A percentile compares a stretch with the other conserved stretches of the same genome.
These are phyloP conservation scores for Diplazon laetatorius DNA, from an alignment of 2,888 invertebrate species.

Conservation along the genomic window DNA sequence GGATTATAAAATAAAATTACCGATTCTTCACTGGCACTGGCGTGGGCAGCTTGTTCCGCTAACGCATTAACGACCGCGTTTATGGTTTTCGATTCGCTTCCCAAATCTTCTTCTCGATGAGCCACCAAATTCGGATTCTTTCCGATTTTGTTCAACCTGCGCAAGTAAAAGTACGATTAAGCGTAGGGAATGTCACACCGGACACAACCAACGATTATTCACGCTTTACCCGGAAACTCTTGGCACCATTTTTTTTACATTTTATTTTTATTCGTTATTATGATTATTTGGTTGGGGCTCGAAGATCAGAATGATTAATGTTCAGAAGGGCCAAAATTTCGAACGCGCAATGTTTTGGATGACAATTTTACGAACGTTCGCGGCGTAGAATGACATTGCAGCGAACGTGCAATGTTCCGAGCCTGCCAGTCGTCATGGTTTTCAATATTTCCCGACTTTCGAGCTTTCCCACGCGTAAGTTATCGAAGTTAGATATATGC, in stretches of 20 bases:
- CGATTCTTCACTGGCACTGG: slow-evolving; percentile 90
- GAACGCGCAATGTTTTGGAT: no score
- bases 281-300: no score
- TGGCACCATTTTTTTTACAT: slow-evolving; percentile 45
- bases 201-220: slow-evolving; percentile 80
- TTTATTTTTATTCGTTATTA: slow-evolving; percentile 16
- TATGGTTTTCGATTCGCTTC: slow-evolving; percentile 91
- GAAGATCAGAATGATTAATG: no score
- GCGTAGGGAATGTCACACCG: slow-evolving; percentile 82
- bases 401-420: no score
- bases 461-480: no score
- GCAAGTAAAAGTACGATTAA: slow-evolving; percentile 80
- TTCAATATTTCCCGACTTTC: no score
- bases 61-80: slow-evolving; percentile 96
- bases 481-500: no score
- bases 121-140: slow-evolving; percentile 96
- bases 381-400: no score
- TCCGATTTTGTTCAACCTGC: slow-evolving; percentile 97
- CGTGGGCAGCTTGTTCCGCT: slow-evolving; percentile 95
- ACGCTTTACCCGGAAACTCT: slow-evolving; percentile 72
- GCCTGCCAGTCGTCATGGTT: no score
- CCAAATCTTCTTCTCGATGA: slow-evolving; percentile 89
- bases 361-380: no score
- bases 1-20: slow-evolving; percentile 78
- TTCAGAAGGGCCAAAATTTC: no score